A percentile compares a stretch with the other conserved stretches of the same genome.
Conservation (phyloP, 1,140 invertebrate genomes). For the Zaprionus gabonicus region DNA sequence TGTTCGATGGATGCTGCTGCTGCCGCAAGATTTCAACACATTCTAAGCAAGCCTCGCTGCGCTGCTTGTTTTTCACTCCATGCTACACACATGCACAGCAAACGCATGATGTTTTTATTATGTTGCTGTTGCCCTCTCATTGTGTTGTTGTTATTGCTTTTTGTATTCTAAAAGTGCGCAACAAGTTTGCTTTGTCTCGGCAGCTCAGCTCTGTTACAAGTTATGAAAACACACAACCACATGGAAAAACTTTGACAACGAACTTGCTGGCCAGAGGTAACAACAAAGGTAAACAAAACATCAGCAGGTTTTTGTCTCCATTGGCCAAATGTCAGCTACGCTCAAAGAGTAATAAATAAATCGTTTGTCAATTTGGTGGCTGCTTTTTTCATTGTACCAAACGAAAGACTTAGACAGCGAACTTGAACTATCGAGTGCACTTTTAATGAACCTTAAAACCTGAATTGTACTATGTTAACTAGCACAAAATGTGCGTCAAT, state of each 20-base stretch:
- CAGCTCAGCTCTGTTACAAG: slow-evolving; percentile 38
- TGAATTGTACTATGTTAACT: background rate
- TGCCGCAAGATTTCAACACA: slow-evolving; percentile 71
- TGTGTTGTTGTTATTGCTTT: slow-evolving; percentile 34
- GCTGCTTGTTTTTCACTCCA: slow-evolving; percentile 13
- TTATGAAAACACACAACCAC: slow-evolving; percentile 49
- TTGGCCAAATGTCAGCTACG: slow-evolving; percentile 70
- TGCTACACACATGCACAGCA: slow-evolving; percentile 1
- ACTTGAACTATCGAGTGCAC: slow-evolving; percentile 70
- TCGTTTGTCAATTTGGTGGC: slow-evolving; percentile 57
- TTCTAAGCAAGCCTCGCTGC: slow-evolving; percentile 56
- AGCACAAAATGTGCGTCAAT: background rate
- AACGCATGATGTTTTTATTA: slow-evolving; percentile 31
- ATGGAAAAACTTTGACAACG: slow-evolving; percentile 76
- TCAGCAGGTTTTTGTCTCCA: slow-evolving; percentile 45
- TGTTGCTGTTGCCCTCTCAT: slow-evolving; percentile 22
- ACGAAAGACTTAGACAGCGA: slow-evolving; percentile 52
- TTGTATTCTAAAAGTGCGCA: slow-evolving; percentile 45
- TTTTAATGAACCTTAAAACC: slow-evolving; percentile 35
- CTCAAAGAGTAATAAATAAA: slow-evolving; percentile 70
- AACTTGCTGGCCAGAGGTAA: slow-evolving; percentile 56
- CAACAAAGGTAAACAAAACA: slow-evolving; percentile 42
- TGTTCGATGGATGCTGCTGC: slow-evolving; percentile 34
- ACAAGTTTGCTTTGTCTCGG: slow-evolving; percentile 48
- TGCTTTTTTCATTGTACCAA: slow-evolving; percentile 17